Percentiles rank a stretch among this genome's conserved stretches.
phyloP scores from a whole-genome alignment of 2,797 vertebrate genomes.

The Scolopax rusticola region DNA sequence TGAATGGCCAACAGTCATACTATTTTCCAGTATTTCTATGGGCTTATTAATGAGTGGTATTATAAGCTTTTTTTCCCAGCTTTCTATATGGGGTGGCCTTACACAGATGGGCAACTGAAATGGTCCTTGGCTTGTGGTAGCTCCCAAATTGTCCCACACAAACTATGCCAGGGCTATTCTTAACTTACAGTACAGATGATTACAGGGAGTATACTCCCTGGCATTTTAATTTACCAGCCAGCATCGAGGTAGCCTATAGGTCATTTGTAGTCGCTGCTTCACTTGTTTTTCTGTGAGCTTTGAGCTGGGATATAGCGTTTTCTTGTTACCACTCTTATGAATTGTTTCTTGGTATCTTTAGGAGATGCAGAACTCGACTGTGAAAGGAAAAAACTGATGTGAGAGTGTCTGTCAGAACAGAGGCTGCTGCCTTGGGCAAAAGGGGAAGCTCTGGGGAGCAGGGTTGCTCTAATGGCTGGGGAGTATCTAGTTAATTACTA shows the following conservation, averaged over 20 bases:
- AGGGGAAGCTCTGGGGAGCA: not conserved
- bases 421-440: fast-evolving
- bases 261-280: not conserved
- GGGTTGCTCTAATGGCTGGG: not conserved
- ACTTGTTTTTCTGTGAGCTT: not conserved
- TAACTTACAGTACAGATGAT: not conserved
- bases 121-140: not conserved
- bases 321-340: not conserved
- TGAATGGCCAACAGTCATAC: not conserved
- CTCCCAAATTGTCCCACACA: not conserved
- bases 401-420: not conserved
- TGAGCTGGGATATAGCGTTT: not conserved
- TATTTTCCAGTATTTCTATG: not conserved
- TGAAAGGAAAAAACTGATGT: not conserved
- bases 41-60: not conserved
- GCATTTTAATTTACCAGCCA: not conserved
- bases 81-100: not conserved
- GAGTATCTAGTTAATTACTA: not conserved
- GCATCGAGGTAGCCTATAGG: not conserved
- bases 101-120: not conserved
- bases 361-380: not conserved
- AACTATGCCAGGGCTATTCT: not conserved
- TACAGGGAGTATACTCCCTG: not conserved
- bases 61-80: not conserved
- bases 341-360: not conserved